Conservation (phyloP, 2,113 vertebrate genomes). For the Tenebrosternarchus preto region DNA sequence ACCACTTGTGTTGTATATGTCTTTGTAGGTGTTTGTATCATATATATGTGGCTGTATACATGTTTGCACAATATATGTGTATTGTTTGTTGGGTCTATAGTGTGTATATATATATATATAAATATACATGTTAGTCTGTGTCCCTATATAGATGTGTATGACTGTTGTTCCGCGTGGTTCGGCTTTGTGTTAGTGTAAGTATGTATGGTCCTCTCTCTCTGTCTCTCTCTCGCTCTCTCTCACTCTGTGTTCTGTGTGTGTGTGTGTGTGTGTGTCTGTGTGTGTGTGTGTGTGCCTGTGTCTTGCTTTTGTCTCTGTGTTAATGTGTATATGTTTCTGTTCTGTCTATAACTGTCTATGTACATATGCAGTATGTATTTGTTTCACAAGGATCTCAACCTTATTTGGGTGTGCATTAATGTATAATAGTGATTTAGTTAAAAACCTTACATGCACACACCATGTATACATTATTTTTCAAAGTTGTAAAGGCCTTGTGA, state of each 20-base stretch:
- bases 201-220: slow-evolving; percentile 43
- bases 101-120: background rate
- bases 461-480: background rate
- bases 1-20: slow-evolving; percentile 43
- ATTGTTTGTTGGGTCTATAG: background rate
- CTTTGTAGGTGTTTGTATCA: slow-evolving; percentile 37
- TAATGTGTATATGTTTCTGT: slow-evolving; percentile 28
- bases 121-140: slow-evolving; percentile 30
- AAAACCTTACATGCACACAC: background rate
- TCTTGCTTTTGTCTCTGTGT: background rate
- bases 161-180: slow-evolving; percentile 12
- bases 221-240: too few species aligned
- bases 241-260: too few species aligned
- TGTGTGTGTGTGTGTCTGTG: slow-evolving; percentile 15
- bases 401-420: slow-evolving; percentile 30
- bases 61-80: slow-evolving; percentile 22
- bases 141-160: slow-evolving; percentile 36
- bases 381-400: slow-evolving; percentile 59
- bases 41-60: slow-evolving; percentile 63
- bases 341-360: slow-evolving; percentile 31
- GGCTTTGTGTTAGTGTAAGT: background rate
- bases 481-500: slow-evolving; percentile 40
- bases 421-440: too few species aligned
- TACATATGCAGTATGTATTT: slow-evolving; percentile 38
- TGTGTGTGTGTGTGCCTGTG: slow-evolving; percentile 5